Conservation (phyloP, 2,113 vertebrate species). For the Chitala chitala region DNA sequence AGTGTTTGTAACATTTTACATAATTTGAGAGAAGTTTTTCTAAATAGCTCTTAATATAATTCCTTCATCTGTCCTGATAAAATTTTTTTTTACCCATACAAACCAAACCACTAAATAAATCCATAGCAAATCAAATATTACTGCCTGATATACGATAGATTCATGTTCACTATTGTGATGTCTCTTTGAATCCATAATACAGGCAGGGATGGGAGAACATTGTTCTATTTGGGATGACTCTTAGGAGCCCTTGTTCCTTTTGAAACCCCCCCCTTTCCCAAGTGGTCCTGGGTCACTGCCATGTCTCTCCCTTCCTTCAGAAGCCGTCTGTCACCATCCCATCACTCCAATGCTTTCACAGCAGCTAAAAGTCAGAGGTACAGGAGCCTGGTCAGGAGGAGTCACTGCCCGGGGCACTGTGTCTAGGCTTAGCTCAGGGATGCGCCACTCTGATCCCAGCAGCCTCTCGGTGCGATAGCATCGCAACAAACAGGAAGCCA, state of each 20-base stretch:
- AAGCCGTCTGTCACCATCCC: neutral
- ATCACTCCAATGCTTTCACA: neutral
- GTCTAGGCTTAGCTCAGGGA: neutral
- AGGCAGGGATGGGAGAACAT: neutral
- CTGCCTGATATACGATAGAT: conserved; percentile 47
- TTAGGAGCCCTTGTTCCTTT: neutral
- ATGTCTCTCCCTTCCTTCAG: neutral
- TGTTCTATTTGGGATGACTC: neutral
- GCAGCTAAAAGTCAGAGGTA: neutral
- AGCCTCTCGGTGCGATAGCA: neutral
- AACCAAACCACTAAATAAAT: too few species aligned
- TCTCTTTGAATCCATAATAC: conserved; percentile 30
- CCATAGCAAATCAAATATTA: conserved; percentile 46
- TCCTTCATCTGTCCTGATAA: too few species aligned
- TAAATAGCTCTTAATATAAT: too few species aligned
- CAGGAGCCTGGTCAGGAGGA: conserved; percentile 5
- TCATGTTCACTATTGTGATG: conserved; percentile 42
- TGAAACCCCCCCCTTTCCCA: neutral
- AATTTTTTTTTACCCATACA: too few species aligned
- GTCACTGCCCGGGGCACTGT: neutral
- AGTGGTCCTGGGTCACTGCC: neutral
- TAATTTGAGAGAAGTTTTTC: too few species aligned
- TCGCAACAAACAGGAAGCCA: too few species aligned
- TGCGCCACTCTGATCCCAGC: neutral
- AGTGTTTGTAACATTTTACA: too few species aligned